These are phyloP conservation scores for Drosophila paulistorum DNA, from an alignment of 1,140 invertebrate genomes.

Conservation along the genomic window DNA sequence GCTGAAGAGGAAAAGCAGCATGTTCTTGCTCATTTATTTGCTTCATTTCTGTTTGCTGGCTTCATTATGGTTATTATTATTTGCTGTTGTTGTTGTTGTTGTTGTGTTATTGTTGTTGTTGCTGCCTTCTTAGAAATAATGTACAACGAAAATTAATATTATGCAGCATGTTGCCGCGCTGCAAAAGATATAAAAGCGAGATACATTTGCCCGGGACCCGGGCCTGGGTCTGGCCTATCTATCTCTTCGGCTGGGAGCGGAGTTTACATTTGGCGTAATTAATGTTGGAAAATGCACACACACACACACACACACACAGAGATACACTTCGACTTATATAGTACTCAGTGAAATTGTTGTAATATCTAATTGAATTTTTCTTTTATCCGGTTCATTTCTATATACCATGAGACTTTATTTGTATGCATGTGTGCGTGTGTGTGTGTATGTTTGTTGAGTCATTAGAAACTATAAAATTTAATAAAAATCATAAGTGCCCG, in stretches of 20 bases:
- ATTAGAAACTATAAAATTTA: constrained; percentile 75
- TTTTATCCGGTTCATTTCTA: constrained; percentile 64
- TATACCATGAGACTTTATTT: too few species aligned
- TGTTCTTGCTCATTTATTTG: constrained; percentile 78
- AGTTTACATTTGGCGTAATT: constrained; percentile 74
- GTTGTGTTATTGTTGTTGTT: constrained; percentile 14
- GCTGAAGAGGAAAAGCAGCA: constrained; percentile 37
- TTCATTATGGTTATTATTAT: constrained; percentile 75
- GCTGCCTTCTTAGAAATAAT: constrained; percentile 71
- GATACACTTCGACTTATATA: constrained; percentile 47
- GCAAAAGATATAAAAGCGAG: constrained; percentile 58
- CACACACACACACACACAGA: constrained; percentile 37
- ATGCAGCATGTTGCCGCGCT: constrained; percentile 74
- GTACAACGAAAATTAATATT: constrained; percentile 78
- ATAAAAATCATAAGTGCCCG: constrained; percentile 74
- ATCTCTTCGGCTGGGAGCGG: constrained; percentile 10
- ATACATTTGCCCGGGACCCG: constrained; percentile 24
- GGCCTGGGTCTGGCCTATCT: constrained; percentile 25
- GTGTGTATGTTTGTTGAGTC: constrained; percentile 40
- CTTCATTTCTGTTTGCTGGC: constrained; percentile 67
- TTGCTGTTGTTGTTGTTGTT: constrained; percentile 35
- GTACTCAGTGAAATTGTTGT: constrained; percentile 66
- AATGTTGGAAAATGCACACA: constrained; percentile 67
- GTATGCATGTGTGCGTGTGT: constrained; percentile 10
- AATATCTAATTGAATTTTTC: constrained; percentile 78